These are phyloP conservation scores for Lagodon rhomboides DNA, from an alignment of 2,797 vertebrate genomes.

Conservation along the genomic window DNA sequence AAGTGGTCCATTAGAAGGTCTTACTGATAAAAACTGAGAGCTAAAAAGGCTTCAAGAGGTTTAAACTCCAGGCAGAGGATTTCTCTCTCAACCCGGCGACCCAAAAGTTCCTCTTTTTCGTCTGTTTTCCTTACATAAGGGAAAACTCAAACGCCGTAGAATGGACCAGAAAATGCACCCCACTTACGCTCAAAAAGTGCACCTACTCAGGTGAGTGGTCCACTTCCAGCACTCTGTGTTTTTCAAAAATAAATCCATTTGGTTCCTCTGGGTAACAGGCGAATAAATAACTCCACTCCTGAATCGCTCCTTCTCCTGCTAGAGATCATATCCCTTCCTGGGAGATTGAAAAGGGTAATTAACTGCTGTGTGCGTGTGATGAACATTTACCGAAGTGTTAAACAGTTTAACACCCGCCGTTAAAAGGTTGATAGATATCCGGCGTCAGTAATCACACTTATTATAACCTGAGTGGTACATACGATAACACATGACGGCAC, in stretches of 20 bases:
- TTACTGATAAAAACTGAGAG: background rate
- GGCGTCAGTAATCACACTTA: background rate
- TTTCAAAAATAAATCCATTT: constrained; percentile 46
- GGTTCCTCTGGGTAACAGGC: constrained; percentile 40
- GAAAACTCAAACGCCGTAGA: background rate
- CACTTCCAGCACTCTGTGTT: constrained; percentile 21
- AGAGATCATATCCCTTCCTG: constrained; percentile 47
- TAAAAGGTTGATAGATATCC: constrained; percentile 14
- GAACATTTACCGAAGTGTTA: constrained; percentile 49
- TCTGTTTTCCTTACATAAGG: background rate
- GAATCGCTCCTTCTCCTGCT: constrained; percentile 48
- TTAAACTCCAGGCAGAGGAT: background rate
- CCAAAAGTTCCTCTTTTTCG: background rate
- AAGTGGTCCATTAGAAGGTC: background rate
- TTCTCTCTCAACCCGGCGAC: background rate
- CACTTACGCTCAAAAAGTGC: constrained; percentile 11
- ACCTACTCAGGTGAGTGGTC: constrained; percentile 4
- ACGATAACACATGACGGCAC: constrained; percentile 1
- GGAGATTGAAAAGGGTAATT: constrained; percentile 65
- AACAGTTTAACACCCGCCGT: constrained; percentile 23
- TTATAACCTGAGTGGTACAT: background rate
- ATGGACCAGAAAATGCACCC: background rate
- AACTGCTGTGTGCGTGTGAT: constrained; percentile 48
- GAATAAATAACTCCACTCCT: constrained; percentile 60
- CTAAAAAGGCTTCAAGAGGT: background rate